Evolutionary conservation across 2,888 invertebrate species (phyloP).

Genomic region (Alentia gelatinosa): DNA sequence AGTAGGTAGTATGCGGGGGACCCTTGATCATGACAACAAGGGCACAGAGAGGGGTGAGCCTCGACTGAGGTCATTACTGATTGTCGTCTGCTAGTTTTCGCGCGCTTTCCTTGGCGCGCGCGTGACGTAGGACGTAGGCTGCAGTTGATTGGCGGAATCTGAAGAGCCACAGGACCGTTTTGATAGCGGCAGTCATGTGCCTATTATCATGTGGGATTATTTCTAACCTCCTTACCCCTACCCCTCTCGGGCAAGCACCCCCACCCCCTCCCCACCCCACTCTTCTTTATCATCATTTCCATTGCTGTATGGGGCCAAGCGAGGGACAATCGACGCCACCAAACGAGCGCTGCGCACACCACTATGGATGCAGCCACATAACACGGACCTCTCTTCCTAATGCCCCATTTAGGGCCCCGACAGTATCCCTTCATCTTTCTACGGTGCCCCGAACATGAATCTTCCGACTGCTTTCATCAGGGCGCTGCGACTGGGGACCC

Average conservation of each 20-base stretch:
- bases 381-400: neutral
- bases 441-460: conserved; percentile 1
- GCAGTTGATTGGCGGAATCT: neutral
- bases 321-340: conserved; percentile 8
- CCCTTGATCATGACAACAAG: conserved; percentile 23
- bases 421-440: neutral
- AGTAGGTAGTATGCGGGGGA: neutral
- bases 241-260: neutral
- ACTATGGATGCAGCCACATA: neutral
- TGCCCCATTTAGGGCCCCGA: conserved; percentile 6
- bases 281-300: neutral
- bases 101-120: neutral
- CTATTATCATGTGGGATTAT: neutral
- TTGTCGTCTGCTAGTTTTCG: neutral
- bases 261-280: neutral
- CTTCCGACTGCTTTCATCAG: neutral
- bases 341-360: neutral
- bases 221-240: neutral
- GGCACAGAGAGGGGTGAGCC: neutral
- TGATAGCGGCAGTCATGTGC: neutral
- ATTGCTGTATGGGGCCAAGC: neutral
- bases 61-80: neutral
- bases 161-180: neutral
- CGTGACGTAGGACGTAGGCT: neutral
- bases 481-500: neutral